These are phyloP conservation scores for Merodon equestris DNA, from an alignment of 2,888 invertebrate species.

Conservation along the genomic window DNA sequence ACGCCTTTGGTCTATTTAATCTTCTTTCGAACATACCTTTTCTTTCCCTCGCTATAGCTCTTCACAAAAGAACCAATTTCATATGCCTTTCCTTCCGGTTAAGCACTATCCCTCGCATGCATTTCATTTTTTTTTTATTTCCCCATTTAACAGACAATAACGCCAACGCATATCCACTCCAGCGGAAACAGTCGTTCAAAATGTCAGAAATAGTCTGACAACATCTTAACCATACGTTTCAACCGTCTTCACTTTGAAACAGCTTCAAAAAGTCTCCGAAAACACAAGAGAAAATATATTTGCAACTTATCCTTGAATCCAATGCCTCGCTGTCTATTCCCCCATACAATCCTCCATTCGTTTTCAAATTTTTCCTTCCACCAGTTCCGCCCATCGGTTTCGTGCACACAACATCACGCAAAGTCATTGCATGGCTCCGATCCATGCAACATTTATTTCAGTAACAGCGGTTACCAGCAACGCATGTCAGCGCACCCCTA, in stretches of 20 bases:
- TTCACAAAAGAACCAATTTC: too few species aligned
- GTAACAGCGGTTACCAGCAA: conserved; percentile 58
- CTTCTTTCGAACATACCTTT: too few species aligned
- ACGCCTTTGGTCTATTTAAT: too few species aligned
- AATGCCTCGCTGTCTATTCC: conserved; percentile 5
- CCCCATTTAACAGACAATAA: conserved; percentile 32
- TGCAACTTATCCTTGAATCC: conserved; percentile 40
- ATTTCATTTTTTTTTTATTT: conserved; percentile 29
- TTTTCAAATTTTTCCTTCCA: neutral
- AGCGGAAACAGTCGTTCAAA: conserved; percentile 47
- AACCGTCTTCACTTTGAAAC: conserved; percentile 29
- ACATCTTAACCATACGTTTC: conserved; percentile 15
- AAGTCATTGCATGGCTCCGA: conserved; percentile 61
- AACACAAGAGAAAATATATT: too few species aligned
- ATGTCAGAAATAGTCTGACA: conserved; percentile 62
- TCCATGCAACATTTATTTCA: conserved; percentile 61
- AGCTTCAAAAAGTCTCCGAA: conserved; percentile 34
- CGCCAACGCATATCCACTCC: neutral
- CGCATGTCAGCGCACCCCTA: conserved; percentile 50
- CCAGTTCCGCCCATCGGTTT: neutral
- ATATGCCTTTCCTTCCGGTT: too few species aligned
- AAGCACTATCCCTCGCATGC: too few species aligned
- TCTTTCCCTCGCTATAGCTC: too few species aligned
- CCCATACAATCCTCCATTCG: too few species aligned
- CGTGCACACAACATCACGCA: conserved; percentile 44